Base-by-base conservation (phyloP, 2,797 vertebrate species). In the Coccyzus lansbergi region DNA sequence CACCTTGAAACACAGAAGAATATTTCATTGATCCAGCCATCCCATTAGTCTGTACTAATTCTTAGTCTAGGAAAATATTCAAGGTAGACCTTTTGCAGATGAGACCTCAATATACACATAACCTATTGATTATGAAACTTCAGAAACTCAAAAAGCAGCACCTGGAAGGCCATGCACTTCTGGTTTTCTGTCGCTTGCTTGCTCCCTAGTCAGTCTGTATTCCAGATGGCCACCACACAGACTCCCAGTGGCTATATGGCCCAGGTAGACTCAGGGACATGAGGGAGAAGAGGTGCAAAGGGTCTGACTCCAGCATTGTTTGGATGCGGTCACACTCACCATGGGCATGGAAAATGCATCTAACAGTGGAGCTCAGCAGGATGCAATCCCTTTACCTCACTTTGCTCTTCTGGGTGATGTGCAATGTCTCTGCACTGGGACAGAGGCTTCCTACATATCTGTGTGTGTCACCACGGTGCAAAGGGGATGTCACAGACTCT, bases 101-200 rank as follows among this genome's bases (percentile, higher is more conserved):
- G 7, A 63, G n/a, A 40, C 10, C 10, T 78, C 49, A 11, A 9
- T 18, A 16, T 18, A 77, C 44, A n/a, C 28, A 6, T 3, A 68
- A 3, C 31, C 15, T 55, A 10, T 18, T 21, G 40, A n/a, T 42
- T 22, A 22, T 3, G 18, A 31, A 58, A 48, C 24, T 52, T 64
- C 44, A 70, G 17, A 0, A 0, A 12, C 44, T 60, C 49, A 49
- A 3, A 24, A 36, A 33, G 31, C 1, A 11, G 12, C 16, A 13
- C 15, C 34, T 24, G 15, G 22, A 22, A 67, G 28, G 28, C 19
- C 33, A 10, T 7, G 26, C 16, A 7, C 31, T 36, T 29, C 53
- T 33, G 33, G 16, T 36, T n/a, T 51, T 5, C 48, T 29, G 33
- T 36, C 48, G 12, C n/a, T 59, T 38, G 26, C 33, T 25, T 26